Conservation (phyloP, 2,888 invertebrate species). For the Ophioninae sp. region DNA sequence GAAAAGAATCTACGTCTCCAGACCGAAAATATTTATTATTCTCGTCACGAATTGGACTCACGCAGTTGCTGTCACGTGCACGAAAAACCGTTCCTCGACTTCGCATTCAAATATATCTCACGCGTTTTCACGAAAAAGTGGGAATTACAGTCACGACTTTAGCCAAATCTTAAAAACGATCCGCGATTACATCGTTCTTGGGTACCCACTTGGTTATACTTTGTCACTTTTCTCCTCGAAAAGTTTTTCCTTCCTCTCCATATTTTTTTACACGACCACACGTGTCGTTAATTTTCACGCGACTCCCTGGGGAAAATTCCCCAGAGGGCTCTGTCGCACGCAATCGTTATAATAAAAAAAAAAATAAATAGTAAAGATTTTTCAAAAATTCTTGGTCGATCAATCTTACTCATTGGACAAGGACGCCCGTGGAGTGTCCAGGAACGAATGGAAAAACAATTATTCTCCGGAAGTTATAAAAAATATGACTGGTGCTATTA, state of each 20-base stretch:
- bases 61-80: slow-evolving; percentile 9
- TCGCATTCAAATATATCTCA: slow-evolving; percentile 1
- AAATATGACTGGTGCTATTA: neutral
- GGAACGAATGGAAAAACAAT: neutral
- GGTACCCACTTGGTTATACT: slow-evolving; percentile 25
- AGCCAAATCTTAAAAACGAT: slow-evolving; percentile 36
- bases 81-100: slow-evolving; percentile 2
- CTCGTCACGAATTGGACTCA: slow-evolving; percentile 28
- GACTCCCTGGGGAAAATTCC: slow-evolving; percentile 22
- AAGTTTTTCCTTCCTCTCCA: neutral
- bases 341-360: slow-evolving; percentile 10
- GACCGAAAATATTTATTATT: slow-evolving; percentile 39
- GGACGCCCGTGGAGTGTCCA: neutral
- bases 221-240: slow-evolving; percentile 34
- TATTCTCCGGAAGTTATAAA: slow-evolving; percentile 3
- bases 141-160: slow-evolving; percentile 48
- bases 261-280: slow-evolving; percentile 1
- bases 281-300: slow-evolving; percentile 7
- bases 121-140: neutral
- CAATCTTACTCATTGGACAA: slow-evolving; percentile 27
- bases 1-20: neutral
- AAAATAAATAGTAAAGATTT: neutral
- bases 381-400: slow-evolving; percentile 1
- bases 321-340: slow-evolving; percentile 10
- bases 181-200: slow-evolving; percentile 29